Conservation (phyloP, 2,113 vertebrate genomes). For the Chroicocephalus ridibundus region DNA sequence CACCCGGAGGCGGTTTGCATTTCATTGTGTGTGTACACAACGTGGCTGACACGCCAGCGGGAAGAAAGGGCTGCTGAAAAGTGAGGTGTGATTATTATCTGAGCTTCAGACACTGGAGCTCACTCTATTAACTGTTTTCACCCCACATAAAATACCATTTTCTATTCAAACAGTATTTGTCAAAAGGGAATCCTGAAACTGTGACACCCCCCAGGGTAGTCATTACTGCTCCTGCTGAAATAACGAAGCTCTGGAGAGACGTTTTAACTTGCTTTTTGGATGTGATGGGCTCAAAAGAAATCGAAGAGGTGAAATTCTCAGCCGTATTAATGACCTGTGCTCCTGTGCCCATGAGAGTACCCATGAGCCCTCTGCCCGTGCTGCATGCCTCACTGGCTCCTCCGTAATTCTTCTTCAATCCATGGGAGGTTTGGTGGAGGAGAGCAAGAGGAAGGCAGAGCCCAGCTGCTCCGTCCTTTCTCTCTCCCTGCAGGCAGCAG, state of each 20-base stretch:
- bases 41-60: background rate
- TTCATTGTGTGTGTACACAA: background rate
- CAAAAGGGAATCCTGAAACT: background rate
- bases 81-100: background rate
- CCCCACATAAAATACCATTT: background rate
- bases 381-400: background rate
- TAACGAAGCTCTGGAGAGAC: background rate
- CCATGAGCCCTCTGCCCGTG: background rate
- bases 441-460: background rate
- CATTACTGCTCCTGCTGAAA: background rate
- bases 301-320: background rate
- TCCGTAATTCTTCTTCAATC: background rate
- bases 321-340: background rate
- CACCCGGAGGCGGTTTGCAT: background rate
- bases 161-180: background rate
- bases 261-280: background rate
- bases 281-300: background rate
- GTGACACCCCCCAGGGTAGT: background rate
- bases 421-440: accelerated
- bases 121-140: background rate
- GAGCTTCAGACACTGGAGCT: background rate
- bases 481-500: background rate
- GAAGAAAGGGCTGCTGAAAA: background rate
- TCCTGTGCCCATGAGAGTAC: background rate
- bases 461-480: background rate